phyloP scores from a whole-genome alignment of 2,797 vertebrate species.

The Sciurus carolinensis region DNA sequence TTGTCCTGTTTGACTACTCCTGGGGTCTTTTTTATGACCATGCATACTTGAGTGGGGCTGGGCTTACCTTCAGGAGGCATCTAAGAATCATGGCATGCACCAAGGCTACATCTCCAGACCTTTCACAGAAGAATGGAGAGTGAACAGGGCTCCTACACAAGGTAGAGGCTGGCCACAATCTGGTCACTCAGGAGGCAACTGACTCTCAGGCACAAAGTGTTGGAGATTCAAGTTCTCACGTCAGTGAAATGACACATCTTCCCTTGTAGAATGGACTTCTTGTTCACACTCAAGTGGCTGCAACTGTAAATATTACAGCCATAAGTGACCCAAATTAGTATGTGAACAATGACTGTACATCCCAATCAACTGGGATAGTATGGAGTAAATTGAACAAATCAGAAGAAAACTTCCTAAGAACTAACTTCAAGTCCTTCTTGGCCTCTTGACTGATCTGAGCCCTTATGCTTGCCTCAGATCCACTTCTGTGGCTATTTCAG shows the following conservation, averaged over 20 bases:
- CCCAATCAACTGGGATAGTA: not conserved
- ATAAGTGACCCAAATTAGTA: not conserved
- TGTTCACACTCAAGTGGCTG: not conserved
- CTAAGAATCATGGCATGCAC: not conserved
- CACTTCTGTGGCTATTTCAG: constrained; percentile 11
- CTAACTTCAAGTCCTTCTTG: not conserved
- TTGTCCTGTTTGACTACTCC: not conserved
- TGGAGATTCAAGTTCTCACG: not conserved
- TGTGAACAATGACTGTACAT: not conserved
- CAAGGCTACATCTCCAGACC: not conserved
- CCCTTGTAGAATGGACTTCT: not conserved
- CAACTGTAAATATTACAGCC: not conserved
- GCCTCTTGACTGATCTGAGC: not conserved
- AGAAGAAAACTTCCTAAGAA: not conserved
- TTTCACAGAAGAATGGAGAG: not conserved
- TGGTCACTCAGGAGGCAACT: not conserved
- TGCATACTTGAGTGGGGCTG: not conserved
- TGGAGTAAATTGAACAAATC: not conserved
- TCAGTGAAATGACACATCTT: not conserved
- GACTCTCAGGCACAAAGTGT: not conserved
- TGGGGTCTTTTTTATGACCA: not conserved
- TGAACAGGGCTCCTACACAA: not conserved
- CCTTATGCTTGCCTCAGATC: not conserved
- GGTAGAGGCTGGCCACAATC: not conserved
- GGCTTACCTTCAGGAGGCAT: not conserved